These are phyloP conservation scores for Melopsittacus undulatus DNA, from an alignment of 2,797 vertebrate genomes.

Conservation along the genomic window DNA sequence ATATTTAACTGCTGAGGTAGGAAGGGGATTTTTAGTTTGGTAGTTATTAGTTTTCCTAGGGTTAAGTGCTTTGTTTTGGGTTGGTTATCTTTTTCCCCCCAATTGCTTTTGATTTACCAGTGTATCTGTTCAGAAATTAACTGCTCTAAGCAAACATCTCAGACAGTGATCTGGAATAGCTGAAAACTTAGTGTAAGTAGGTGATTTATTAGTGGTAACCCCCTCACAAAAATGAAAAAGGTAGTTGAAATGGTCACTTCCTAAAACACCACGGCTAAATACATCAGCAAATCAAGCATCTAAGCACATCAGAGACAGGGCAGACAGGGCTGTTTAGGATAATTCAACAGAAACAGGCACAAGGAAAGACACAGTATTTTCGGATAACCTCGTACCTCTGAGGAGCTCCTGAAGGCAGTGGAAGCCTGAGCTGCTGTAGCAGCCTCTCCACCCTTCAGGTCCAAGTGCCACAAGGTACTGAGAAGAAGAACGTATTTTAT, in stretches of 20 bases:
- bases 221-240: neutral
- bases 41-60: neutral
- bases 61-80: neutral
- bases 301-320: neutral
- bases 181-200: neutral
- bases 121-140: neutral
- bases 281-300: neutral
- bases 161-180: neutral
- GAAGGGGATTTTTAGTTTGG: neutral
- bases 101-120: neutral
- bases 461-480: neutral
- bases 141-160: neutral
- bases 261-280: neutral
- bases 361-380: neutral
- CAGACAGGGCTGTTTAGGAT: neutral
- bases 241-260: neutral
- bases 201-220: neutral
- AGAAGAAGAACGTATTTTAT: neutral
- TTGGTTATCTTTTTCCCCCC: neutral
- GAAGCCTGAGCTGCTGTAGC: neutral
- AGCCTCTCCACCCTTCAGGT: neutral
- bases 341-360: neutral
- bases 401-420: neutral
- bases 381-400: fast-evolving
- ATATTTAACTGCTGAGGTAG: neutral